phyloP scores from a whole-genome alignment of 2,888 invertebrate species.

The Eilema sororculum region DNA sequence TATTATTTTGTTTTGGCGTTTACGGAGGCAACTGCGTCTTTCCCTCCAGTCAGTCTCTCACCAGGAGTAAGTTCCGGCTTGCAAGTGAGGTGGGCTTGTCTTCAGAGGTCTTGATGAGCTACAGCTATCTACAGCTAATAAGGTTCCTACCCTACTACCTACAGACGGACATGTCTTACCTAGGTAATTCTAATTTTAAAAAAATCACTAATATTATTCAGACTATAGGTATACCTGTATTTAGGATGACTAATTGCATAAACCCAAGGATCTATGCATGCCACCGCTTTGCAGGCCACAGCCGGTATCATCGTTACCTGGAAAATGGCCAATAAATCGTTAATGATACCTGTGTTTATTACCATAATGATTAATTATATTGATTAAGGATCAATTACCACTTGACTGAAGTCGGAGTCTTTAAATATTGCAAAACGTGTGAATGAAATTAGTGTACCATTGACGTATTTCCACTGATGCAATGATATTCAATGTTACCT shows the following conservation, averaged over 20 bases:
- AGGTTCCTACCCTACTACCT: too few relatives aligned
- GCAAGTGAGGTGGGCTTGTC: neutral
- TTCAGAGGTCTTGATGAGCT: neutral
- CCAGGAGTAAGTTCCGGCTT: neutral
- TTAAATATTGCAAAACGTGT: too few relatives aligned
- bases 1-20: too few relatives aligned
- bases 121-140: too few relatives aligned
- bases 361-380: too few relatives aligned
- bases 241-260: constrained; percentile 97
- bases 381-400: too few relatives aligned
- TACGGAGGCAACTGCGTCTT: too few relatives aligned
- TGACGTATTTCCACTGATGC: too few relatives aligned
- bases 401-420: too few relatives aligned
- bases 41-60: neutral
- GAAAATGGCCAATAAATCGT: neutral
- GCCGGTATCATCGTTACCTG: constrained; percentile 95
- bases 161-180: too few relatives aligned
- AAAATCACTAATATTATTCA: neutral
- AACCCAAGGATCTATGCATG: constrained; percentile 96
- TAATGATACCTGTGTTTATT: neutral
- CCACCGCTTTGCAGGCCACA: constrained; percentile 94
- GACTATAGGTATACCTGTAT: constrained; percentile 90
- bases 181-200: neutral
- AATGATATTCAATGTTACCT: too few relatives aligned
- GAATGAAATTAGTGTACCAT: too few relatives aligned